Conservation (phyloP, 2,888 invertebrate species). For the Troides aeacus region DNA sequence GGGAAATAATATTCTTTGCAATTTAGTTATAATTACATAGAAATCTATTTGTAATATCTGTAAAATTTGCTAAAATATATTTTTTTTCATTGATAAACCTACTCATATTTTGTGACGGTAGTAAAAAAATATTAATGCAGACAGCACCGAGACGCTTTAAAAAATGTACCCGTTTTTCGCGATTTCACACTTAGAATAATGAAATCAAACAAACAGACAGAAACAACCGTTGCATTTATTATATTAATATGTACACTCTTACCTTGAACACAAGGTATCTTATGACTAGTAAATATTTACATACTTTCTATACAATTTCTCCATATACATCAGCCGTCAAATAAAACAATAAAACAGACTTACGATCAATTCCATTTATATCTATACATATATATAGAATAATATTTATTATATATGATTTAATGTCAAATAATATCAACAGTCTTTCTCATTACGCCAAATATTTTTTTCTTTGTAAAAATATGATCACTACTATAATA, state of each 20-base stretch:
- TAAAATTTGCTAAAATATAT: too few relatives aligned
- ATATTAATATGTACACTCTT: conserved; percentile 58
- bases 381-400: conserved; percentile 3
- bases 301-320: conserved; percentile 36
- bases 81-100: too few relatives aligned
- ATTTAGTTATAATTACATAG: too few relatives aligned
- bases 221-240: conserved; percentile 36
- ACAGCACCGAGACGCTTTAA: too few relatives aligned
- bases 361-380: conserved; percentile 3
- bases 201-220: not conserved
- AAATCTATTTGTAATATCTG: too few relatives aligned
- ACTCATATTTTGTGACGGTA: too few relatives aligned
- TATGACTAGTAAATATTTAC: conserved; percentile 57
- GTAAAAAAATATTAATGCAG: too few relatives aligned
- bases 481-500: conserved; percentile 24
- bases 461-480: conserved; percentile 19
- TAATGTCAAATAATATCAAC: conserved; percentile 25
- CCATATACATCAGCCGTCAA: conserved; percentile 20
- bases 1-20: too few relatives aligned
- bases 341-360: conserved; percentile 14
- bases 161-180: not conserved
- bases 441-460: conserved; percentile 25
- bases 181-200: not conserved
- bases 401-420: conserved; percentile 11
- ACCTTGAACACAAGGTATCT: conserved; percentile 54